Evolutionary conservation across 1,140 invertebrate genomes (phyloP).

Genomic region (Drosophila sechellia): DNA sequence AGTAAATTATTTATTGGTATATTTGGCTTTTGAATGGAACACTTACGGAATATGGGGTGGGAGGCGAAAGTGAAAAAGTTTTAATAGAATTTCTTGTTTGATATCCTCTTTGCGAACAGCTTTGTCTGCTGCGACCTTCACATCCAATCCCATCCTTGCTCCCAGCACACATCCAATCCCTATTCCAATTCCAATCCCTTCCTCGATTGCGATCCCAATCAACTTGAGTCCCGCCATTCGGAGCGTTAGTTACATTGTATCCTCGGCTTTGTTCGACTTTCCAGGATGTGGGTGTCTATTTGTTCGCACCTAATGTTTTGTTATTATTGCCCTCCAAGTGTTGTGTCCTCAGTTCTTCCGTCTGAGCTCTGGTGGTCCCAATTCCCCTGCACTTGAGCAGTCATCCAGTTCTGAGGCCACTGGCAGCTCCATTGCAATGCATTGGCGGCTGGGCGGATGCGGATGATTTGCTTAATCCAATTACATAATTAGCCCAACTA

Average conservation of each 20-base stretch:
- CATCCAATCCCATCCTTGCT: not conserved
- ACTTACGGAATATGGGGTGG: slow-evolving; percentile 23
- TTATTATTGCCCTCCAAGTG: slow-evolving; percentile 46
- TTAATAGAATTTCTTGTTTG: slow-evolving; percentile 74
- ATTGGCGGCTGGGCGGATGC: not conserved
- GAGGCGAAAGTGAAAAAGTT: slow-evolving; percentile 73
- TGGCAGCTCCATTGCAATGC: too few relatives aligned
- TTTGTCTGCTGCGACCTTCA: slow-evolving; percentile 17
- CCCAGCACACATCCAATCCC: slow-evolving; percentile 2
- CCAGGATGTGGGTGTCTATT: slow-evolving; percentile 47
- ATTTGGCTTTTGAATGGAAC: slow-evolving; percentile 69
- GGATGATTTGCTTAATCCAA: slow-evolving; percentile 26
- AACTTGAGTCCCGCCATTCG: slow-evolving; percentile 31
- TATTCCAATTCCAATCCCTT: not conserved
- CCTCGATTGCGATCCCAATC: slow-evolving; percentile 35
- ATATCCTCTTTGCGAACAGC: slow-evolving; percentile 39
- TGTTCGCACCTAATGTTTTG: slow-evolving; percentile 57
- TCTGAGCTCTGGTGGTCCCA: too few relatives aligned
- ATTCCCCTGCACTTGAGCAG: not conserved
- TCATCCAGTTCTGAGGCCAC: not conserved
- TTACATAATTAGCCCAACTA: slow-evolving; percentile 67
- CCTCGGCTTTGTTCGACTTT: slow-evolving; percentile 30
- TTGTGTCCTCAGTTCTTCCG: not conserved
- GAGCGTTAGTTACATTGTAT: slow-evolving; percentile 51
- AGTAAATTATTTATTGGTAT: slow-evolving; percentile 80